phyloP scores from a whole-genome alignment of 1,140 invertebrate species.

The Helicoverpa armigera region DNA sequence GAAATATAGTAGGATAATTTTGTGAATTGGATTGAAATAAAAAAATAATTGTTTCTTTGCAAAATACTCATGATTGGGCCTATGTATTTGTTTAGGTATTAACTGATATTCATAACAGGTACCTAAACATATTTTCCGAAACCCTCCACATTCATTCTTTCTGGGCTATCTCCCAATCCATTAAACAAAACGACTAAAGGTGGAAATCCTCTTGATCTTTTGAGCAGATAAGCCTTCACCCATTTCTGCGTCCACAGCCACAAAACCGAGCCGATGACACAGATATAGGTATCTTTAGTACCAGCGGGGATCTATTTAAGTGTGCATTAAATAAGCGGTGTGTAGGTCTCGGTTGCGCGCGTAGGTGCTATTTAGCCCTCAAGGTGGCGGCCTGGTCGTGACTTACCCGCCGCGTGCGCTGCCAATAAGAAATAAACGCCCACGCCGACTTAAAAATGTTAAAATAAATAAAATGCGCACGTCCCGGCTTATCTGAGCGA shows the following conservation, averaged over 20 bases:
- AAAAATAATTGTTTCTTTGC: no score
- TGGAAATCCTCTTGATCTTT: background rate
- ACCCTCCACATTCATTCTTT: no score
- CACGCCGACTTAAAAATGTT: constrained; percentile 79
- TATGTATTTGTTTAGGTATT: no score
- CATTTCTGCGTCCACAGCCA: background rate
- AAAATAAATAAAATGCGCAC: constrained; percentile 86
- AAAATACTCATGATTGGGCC: no score
- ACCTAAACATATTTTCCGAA: no score
- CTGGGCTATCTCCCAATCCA: background rate
- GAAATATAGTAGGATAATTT: no score
- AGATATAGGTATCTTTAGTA: constrained; percentile 23
- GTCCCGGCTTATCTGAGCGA: constrained; percentile 81
- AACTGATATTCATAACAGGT: no score
- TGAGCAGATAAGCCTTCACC: background rate
- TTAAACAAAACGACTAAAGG: background rate
- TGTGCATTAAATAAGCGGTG: constrained; percentile 66
- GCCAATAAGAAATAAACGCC: constrained; percentile 74
- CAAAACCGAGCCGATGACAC: constrained; percentile 7
- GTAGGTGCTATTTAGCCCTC: constrained; percentile 84
- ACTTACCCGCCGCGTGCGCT: constrained; percentile 76
- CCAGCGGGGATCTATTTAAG: constrained; percentile 67
- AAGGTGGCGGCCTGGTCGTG: constrained; percentile 80
- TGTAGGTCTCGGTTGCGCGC: constrained; percentile 63
- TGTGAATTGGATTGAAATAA: no score